A percentile compares a stretch with the other conserved stretches of the same genome.
phyloP scores from a whole-genome alignment of 2,888 invertebrate genomes.

The Helobdella robusta region DNA sequence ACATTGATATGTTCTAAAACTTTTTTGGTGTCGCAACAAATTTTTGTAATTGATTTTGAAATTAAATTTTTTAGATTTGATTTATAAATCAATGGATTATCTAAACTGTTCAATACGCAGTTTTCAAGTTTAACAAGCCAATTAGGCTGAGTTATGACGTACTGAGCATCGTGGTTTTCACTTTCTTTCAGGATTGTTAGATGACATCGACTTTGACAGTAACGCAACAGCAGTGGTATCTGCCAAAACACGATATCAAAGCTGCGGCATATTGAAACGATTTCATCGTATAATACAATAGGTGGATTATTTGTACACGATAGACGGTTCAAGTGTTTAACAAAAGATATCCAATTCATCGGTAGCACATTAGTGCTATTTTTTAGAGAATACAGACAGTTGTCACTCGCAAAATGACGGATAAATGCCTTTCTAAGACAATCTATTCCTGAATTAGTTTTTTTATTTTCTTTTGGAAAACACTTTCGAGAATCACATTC shows the following conservation, averaged over 20 bases:
- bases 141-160: slow-evolving; percentile 35
- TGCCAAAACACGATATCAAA: slow-evolving; percentile 33
- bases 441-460: slow-evolving; percentile 34
- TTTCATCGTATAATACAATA: slow-evolving; percentile 34
- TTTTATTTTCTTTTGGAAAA: slow-evolving; percentile 36
- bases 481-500: slow-evolving; percentile 35
- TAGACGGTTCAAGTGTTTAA: slow-evolving; percentile 32
- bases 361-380: slow-evolving; percentile 31
- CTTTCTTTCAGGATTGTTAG: slow-evolving; percentile 31
- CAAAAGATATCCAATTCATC: slow-evolving; percentile 33
- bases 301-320: slow-evolving; percentile 31
- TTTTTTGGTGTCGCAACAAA: too few relatives aligned
- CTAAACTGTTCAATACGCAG: slow-evolving; percentile 30
- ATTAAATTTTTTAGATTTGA: slow-evolving; percentile 24
- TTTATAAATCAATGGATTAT: slow-evolving; percentile 32
- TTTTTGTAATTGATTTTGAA: too few relatives aligned
- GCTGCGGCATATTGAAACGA: slow-evolving; percentile 34
- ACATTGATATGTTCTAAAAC: too few relatives aligned
- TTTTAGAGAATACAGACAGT: slow-evolving; percentile 27
- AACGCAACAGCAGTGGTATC: slow-evolving; percentile 29
- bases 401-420: slow-evolving; percentile 25
- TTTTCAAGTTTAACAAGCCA: slow-evolving; percentile 34
- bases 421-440: slow-evolving; percentile 35
- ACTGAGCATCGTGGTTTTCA: slow-evolving; percentile 29
- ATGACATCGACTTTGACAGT: slow-evolving; percentile 35